Percentiles rank a stretch among this genome's conserved stretches.
These are phyloP conservation scores for Sphaeridia pumilis DNA, from an alignment of 2,888 invertebrate genomes.

Conservation along the genomic window DNA sequence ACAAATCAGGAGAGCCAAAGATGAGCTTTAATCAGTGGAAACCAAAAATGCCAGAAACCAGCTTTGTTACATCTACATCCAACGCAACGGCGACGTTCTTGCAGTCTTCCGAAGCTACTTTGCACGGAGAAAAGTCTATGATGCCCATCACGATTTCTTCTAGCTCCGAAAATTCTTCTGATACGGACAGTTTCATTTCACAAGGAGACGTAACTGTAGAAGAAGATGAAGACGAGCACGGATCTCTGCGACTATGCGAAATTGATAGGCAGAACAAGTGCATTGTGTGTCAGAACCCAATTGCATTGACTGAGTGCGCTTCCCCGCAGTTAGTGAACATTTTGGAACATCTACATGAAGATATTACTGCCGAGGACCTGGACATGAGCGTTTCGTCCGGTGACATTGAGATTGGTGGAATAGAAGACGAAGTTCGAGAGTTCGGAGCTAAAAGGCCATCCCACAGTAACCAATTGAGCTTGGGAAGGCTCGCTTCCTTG, in stretches of 20 bases:
- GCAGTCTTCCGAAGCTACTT: not conserved
- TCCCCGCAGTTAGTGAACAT: slow-evolving; percentile 25
- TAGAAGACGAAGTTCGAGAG: slow-evolving; percentile 30
- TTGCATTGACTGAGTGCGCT: slow-evolving; percentile 8
- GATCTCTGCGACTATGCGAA: slow-evolving; percentile 10
- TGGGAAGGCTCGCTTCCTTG: slow-evolving; percentile 16
- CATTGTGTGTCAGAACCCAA: slow-evolving; percentile 19
- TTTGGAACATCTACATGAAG: slow-evolving; percentile 23
- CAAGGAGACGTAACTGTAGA: slow-evolving; percentile 12
- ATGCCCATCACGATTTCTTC: slow-evolving; percentile 10
- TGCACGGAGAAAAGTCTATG: too few species aligned
- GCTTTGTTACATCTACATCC: not conserved
- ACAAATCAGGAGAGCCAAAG: too few species aligned
- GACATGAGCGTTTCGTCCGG: slow-evolving; percentile 33
- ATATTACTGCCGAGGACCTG: slow-evolving; percentile 30
- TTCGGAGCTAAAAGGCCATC: not conserved
- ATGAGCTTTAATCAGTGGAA: too few species aligned
- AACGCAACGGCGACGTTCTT: not conserved
- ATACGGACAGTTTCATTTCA: slow-evolving; percentile 13
- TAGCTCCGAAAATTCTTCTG: slow-evolving; percentile 15
- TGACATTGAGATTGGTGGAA: slow-evolving; percentile 34
- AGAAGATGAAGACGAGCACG: slow-evolving; percentile 19
- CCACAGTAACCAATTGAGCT: slow-evolving; percentile 12
- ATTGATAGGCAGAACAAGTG: slow-evolving; percentile 19
- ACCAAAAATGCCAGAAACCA: too few species aligned